Conservation (phyloP, 1,140 invertebrate genomes). For the Brachionus sp. region DNA sequence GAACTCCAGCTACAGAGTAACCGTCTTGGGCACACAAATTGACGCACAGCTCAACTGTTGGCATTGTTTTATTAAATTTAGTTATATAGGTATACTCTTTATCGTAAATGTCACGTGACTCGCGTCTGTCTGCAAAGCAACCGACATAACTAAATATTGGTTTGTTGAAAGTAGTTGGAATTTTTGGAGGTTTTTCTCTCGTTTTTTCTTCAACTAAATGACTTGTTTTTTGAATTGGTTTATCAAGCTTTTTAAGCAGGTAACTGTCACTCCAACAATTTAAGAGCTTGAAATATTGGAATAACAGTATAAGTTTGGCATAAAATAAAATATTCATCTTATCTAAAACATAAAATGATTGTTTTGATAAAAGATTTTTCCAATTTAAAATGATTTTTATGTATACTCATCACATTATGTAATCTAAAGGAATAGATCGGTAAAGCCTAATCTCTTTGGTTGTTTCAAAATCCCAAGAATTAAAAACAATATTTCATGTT, state of each 20-base stretch:
- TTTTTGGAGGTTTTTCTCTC: not conserved
- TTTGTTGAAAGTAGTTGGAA: not conserved
- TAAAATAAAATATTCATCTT: not conserved
- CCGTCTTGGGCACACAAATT: constrained; percentile 38
- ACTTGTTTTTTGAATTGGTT: not conserved
- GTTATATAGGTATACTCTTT: constrained; percentile 43
- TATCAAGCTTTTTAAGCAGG: not conserved
- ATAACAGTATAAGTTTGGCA: not conserved
- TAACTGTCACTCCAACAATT: not conserved
- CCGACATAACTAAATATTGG: constrained; percentile 44
- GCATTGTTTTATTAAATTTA: constrained; percentile 40
- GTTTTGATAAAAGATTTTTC: not conserved
- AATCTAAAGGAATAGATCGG: not conserved
- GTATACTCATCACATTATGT: not conserved
- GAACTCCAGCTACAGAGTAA: constrained; percentile 23
- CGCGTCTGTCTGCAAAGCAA: constrained; percentile 22
- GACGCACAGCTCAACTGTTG: constrained; percentile 33
- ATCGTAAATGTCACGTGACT: constrained; percentile 8
- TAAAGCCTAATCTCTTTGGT: not conserved
- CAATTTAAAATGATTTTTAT: not conserved
- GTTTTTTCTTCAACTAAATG: not conserved
- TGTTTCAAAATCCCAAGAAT: not conserved
- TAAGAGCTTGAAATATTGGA: not conserved
- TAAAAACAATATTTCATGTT: not conserved
- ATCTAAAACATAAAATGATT: not conserved